Base-by-base conservation (phyloP, 2,113 vertebrate genomes). In the Camarhynchus parvulus region DNA sequence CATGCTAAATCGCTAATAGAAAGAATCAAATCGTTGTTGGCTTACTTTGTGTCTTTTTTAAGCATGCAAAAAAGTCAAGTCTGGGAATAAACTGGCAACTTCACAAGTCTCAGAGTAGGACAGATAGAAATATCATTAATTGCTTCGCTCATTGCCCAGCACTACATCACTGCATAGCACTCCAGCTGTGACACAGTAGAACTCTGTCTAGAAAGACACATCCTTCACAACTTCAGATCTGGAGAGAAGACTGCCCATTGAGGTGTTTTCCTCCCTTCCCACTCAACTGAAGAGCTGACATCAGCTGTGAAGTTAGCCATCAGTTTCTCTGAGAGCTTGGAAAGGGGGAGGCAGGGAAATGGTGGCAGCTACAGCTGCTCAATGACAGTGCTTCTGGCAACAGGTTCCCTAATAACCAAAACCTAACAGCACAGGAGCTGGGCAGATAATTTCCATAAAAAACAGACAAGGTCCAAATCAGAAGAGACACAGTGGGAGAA, bases 31-130 rank as follows among this genome's bases (percentile, higher is more conserved):
- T 37, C 27, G 59, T 33, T 68, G n/a, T 42, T 91, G 93, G 53
- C 55, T 69, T 91, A 91, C 30, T 79, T 23, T 59, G n/a, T 56
- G 69, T 35, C 50, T 84, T 87, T 96, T 82, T 82, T 52, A 94
- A 78, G 56, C 46, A 89, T 15, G 11, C 14, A n/a, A 83, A 95
- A 94, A 84, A 63, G 21, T 64, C 52, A 20, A 90, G 27, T 37
- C 41, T 69, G 79, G 44, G 59, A 83, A 62, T 44, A 56, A 79
- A 76, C 42, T 83, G 55, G 90, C 46, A 91, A 72, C 17, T 58
- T 77, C 37, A 62, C 82, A 83, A 89, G 53, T 66, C 66, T 82
- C 92, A 81, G 50, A 68, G 59, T 4, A 95, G 72, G 79, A 50
- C 69, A 67, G 46, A 87, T 28, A 78, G 63, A 85, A 62, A 22